Evolutionary conservation across 2,888 invertebrate species (phyloP), one percentile per base, ranked within the genome.

Genomic region (Diadegma fenestrale): DNA sequence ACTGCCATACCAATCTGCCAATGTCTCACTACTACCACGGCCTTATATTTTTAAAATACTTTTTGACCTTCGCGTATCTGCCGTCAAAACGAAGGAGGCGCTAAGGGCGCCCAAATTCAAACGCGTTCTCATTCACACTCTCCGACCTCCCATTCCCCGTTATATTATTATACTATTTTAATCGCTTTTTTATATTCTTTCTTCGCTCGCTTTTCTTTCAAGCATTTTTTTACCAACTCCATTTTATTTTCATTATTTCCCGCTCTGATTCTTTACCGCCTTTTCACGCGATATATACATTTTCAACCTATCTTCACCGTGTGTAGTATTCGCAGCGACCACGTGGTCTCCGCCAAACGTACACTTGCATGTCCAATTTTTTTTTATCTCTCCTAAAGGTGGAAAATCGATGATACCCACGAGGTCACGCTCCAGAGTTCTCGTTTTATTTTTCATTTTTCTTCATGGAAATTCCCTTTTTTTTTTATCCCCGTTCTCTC

Each of bases 1-100:
- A 96, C 96, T 96, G 95, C 95, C 95, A 95, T 95, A 91, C 91
- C 91, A 91, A 93, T 92, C 91, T 95, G 90, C 90, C 91, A 92
- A 88, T 88, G 88, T 87, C 85, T 88, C 64, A 22, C 63, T 54
- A 41, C 41, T 69, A 69, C 81, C 71, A 91, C 92, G 91, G 92
- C 92, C 93, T 93, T 94, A 93, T 94, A 93, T 93, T 93, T 93
- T 94, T 93, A 92, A 94, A 94, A 93, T 93, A 93, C 92, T 93
- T 93, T 80, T 91, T 93, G 93, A 93, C 93, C 93, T 93, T 93
- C 93, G 93, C 90, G 93, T 93, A 93, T 93, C 92, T 92, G 93
- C 93, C 93, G 93, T 81, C 88, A 89, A 89, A 90, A 87, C 82
- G 75, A 82, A 81, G 86, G 89, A 89, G 91, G 91, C 91, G 91